These are phyloP conservation scores for Ridgeia piscesae DNA, from an alignment of 1,140 invertebrate genomes.

Conservation along the genomic window DNA sequence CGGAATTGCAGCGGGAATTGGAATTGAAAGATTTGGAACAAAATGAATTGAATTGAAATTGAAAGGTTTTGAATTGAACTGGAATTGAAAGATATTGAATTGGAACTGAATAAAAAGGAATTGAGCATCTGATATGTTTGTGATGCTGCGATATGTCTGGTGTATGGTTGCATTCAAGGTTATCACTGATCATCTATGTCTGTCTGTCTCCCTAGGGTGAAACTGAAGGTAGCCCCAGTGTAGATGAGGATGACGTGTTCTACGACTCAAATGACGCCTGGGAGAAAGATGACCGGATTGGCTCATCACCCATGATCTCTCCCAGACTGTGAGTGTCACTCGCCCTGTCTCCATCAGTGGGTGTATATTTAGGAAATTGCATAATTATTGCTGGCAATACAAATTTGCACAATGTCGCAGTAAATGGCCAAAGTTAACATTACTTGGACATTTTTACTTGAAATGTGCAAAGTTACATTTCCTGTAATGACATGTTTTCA, in stretches of 20 bases:
- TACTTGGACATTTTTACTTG: neutral
- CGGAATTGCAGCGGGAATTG: too few species aligned
- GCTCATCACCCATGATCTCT: constrained; percentile 21
- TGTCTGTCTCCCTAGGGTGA: constrained; percentile 3
- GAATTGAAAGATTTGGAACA: too few species aligned
- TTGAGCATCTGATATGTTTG: too few species aligned
- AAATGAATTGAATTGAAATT: too few species aligned
- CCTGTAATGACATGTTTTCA: too few species aligned
- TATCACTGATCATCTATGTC: neutral
- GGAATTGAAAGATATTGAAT: too few species aligned
- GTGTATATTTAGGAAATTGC: neutral
- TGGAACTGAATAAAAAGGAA: too few species aligned
- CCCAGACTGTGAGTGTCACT: constrained; percentile 12
- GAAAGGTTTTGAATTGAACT: too few species aligned
- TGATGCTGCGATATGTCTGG: too few species aligned
- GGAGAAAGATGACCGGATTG: constrained; percentile 39
- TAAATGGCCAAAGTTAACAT: neutral
- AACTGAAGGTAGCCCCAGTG: constrained; percentile 17
- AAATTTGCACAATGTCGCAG: neutral
- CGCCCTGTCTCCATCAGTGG: neutral
- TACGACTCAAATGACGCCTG: constrained; percentile 52
- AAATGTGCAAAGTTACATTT: neutral
- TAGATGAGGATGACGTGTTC: constrained; percentile 48
- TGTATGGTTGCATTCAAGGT: neutral
- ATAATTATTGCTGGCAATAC: neutral